These are phyloP conservation scores for Sesia apiformis DNA, from an alignment of 2,888 invertebrate species.

Conservation along the genomic window DNA sequence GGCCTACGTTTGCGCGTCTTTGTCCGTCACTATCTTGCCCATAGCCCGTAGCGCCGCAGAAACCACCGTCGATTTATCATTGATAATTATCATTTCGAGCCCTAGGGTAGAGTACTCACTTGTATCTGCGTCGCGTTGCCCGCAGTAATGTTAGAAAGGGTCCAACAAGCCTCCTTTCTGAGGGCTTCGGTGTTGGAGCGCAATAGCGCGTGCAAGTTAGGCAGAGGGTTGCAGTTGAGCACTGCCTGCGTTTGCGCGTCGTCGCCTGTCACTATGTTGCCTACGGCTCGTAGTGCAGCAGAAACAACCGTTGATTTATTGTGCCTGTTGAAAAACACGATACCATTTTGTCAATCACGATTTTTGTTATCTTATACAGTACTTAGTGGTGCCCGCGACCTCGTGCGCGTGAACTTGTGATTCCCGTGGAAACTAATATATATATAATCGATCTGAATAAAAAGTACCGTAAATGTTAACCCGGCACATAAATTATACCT, in stretches of 20 bases:
- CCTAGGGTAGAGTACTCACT: constrained; percentile 41
- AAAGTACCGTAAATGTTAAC: no score
- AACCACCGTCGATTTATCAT: constrained; percentile 87
- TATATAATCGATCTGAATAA: no score
- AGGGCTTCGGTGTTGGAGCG: constrained; percentile 88
- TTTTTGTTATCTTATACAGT: no score
- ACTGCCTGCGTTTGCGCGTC: constrained; percentile 97
- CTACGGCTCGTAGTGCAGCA: constrained; percentile 96
- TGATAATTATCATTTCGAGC: no score
- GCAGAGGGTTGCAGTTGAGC: constrained; percentile 91
- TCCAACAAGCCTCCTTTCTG: constrained; percentile 97
- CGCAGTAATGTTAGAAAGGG: constrained; percentile 96
- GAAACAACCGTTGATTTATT: constrained; percentile 88
- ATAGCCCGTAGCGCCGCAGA: constrained; percentile 96
- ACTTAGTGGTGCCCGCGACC: neutral
- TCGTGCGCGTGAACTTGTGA: no score
- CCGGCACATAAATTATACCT: no score
- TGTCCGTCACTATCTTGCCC: constrained; percentile 98
- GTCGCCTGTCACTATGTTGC: constrained; percentile 98
- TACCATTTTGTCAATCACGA: neutral
- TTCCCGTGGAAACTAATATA: no score
- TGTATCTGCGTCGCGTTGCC: constrained; percentile 96
- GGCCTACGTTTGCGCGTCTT: constrained; percentile 96
- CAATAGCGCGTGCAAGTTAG: constrained; percentile 81
- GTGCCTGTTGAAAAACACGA: constrained; percentile 73